These are phyloP conservation scores for Macropus fuliginosus DNA, from an alignment of 2,797 vertebrate species.

Conservation along the genomic window DNA sequence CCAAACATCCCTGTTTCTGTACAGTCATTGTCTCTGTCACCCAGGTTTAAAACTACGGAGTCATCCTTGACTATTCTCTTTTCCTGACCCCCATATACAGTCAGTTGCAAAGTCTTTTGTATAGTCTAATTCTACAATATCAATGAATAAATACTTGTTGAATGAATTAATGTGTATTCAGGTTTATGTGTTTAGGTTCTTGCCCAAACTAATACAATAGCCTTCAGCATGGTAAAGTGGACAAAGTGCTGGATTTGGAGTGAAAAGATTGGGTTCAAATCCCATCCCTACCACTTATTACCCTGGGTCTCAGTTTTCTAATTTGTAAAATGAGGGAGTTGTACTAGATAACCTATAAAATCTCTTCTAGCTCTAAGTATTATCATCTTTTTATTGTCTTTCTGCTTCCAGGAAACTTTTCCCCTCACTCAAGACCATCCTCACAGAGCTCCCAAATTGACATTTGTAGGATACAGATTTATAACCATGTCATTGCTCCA, in stretches of 20 bases:
- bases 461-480: not conserved
- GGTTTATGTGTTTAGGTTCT: not conserved
- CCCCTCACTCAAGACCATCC: not conserved
- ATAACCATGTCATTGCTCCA: not conserved
- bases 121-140: not conserved
- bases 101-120: not conserved
- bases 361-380: not conserved
- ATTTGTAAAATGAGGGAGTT: not conserved
- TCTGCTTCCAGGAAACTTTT: not conserved
- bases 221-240: not conserved
- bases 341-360: not conserved
- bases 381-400: not conserved
- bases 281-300: not conserved
- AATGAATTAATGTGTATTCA: not conserved
- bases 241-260: not conserved
- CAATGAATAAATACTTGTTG: not conserved
- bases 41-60: not conserved
- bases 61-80: not conserved
- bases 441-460: not conserved
- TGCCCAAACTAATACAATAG: not conserved
- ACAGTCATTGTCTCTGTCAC: not conserved
- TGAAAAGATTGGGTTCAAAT: not conserved
- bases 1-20: not conserved
- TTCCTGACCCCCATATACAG: not conserved
- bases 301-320: not conserved